These are phyloP conservation scores for Hippoglossus stenolepis DNA, from an alignment of 2,113 vertebrate species.

Conservation along the genomic window DNA sequence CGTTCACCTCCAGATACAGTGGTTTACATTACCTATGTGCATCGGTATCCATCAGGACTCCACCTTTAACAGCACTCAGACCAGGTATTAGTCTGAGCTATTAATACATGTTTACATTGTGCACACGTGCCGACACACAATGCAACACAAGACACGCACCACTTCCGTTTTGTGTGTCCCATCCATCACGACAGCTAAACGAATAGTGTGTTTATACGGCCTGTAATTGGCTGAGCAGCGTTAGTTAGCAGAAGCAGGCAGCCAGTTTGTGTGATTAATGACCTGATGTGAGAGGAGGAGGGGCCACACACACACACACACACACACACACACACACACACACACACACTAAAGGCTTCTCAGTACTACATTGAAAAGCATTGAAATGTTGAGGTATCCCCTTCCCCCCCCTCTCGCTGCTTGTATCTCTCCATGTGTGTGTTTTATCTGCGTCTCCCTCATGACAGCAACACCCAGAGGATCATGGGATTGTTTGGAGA, in stretches of 20 bases:
- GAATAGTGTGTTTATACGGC: background rate
- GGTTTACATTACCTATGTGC: background rate
- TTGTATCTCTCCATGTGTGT: background rate
- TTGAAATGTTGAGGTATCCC: background rate
- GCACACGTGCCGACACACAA: background rate
- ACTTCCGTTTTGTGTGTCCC: background rate
- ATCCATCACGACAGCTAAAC: background rate
- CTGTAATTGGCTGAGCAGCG: background rate
- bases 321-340: background rate
- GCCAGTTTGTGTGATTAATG: conserved; percentile 15
- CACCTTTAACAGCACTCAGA: too few species aligned
- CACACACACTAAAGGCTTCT: background rate
- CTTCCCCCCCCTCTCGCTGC: background rate
- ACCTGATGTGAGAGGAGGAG: background rate
- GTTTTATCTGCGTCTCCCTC: background rate
- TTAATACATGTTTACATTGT: background rate
- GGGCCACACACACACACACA: background rate
- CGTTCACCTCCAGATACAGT: background rate
- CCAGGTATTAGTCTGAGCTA: rapidly evolving
- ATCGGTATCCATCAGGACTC: background rate
- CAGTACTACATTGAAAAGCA: too few species aligned
- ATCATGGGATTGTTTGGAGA: conserved; percentile 13
- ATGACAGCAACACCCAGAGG: background rate
- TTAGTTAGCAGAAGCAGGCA: background rate
- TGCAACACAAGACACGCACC: background rate